Percentiles rank a stretch among this genome's conserved stretches.
These are phyloP conservation scores for Apostichopus leukothele DNA, from an alignment of 53 echinoderm and acorn worm genomes.

Conservation along the genomic window DNA sequence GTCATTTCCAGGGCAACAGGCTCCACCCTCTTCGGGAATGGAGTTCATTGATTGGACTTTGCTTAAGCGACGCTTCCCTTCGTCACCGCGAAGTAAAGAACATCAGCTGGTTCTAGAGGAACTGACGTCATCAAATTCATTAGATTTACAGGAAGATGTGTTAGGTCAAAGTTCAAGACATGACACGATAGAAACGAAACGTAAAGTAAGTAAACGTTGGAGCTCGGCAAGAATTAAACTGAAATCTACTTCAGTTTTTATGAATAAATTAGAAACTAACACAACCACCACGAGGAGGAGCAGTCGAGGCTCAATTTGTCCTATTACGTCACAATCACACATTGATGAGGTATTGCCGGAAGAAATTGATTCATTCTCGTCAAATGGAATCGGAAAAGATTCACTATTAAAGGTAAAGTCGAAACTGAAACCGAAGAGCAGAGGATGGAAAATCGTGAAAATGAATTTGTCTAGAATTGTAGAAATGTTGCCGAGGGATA, in stretches of 20 bases:
- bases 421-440: slow-evolving; percentile 37
- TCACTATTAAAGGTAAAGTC: not conserved
- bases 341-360: not conserved
- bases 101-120: slow-evolving; percentile 28
- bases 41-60: slow-evolving; percentile 8
- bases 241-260: not conserved
- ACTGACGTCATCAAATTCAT: slow-evolving; percentile 9
- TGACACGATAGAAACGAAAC: not conserved
- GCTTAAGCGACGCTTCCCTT: not conserved
- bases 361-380: not conserved
- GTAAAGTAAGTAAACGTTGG: slow-evolving; percentile 32
- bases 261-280: not conserved
- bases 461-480: slow-evolving; percentile 65
- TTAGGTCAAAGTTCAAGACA: not conserved
- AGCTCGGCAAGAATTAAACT: not conserved
- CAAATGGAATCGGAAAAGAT: not conserved
- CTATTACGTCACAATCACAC: not conserved
- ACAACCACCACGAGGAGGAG: not conserved
- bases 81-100: slow-evolving; percentile 33
- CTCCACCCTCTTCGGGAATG: not conserved
- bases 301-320: not conserved
- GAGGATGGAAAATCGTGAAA: slow-evolving; percentile 79
- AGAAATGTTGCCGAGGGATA: slow-evolving; percentile 74
- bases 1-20: not conserved
- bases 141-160: not conserved